Percentiles rank a stretch among this genome's conserved stretches.
These are phyloP conservation scores for Amblyjoppa proteus DNA, from an alignment of 2,888 invertebrate species.

Conservation along the genomic window DNA sequence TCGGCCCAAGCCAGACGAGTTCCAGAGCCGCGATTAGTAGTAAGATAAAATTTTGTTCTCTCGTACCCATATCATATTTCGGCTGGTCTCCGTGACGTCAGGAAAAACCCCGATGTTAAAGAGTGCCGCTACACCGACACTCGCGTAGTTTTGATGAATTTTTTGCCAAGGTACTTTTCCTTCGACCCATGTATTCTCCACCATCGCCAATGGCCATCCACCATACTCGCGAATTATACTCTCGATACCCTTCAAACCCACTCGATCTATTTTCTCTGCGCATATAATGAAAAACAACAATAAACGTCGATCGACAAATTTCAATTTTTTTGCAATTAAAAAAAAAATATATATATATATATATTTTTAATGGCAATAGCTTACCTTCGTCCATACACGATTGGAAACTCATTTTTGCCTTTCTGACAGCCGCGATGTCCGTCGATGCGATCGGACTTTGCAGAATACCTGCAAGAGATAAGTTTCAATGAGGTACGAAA, in stretches of 20 bases:
- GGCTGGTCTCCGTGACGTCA: slow-evolving; percentile 3
- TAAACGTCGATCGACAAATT: neutral
- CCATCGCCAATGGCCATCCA: slow-evolving; percentile 55
- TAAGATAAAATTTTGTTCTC: neutral
- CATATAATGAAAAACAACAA: neutral
- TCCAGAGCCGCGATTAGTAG: neutral
- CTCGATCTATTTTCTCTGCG: slow-evolving; percentile 31
- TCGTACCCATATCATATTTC: slow-evolving; percentile 29
- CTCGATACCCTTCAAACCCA: slow-evolving; percentile 18
- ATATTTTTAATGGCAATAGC: neutral
- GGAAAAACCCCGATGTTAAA: slow-evolving; percentile 16
- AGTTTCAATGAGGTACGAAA: neutral
- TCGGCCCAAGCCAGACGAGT: neutral
- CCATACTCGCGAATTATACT: slow-evolving; percentile 36
- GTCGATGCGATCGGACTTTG: neutral
- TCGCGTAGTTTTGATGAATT: slow-evolving; percentile 30
- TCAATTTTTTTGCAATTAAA: neutral
- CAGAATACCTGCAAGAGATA: slow-evolving; percentile 20
- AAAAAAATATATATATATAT: too few species aligned
- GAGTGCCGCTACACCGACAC: neutral
- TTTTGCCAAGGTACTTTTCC: slow-evolving; percentile 37
- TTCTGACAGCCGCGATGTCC: slow-evolving; percentile 43
- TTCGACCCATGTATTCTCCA: neutral
- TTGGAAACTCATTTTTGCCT: slow-evolving; percentile 52
- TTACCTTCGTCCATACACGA: slow-evolving; percentile 52